These are phyloP conservation scores for Halcyon chelicuti DNA, from an alignment of 2,797 vertebrate species.

Conservation along the genomic window DNA sequence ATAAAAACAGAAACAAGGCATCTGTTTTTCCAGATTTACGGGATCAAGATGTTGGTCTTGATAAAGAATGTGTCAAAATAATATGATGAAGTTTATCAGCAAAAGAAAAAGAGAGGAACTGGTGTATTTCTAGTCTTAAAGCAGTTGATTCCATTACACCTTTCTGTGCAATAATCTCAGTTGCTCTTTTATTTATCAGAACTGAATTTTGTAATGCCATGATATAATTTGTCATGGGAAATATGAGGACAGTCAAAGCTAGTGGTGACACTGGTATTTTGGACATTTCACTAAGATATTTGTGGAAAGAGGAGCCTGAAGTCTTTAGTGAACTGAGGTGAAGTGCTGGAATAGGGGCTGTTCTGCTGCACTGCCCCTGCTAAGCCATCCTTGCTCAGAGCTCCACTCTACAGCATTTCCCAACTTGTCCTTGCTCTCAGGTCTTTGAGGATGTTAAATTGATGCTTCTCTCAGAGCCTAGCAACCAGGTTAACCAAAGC, in stretches of 20 bases:
- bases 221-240: background rate
- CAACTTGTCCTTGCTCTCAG: background rate
- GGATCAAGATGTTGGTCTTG: background rate
- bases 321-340: background rate
- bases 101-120: background rate
- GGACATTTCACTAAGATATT: background rate
- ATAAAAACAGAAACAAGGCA: background rate
- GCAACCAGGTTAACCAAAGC: background rate
- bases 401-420: background rate
- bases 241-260: background rate
- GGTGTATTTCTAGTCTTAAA: background rate
- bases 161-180: background rate
- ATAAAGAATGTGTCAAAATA: background rate
- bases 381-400: background rate
- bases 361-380: background rate
- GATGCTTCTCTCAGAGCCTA: background rate
- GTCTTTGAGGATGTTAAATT: background rate
- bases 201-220: background rate
- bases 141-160: background rate
- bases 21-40: background rate
- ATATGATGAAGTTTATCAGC: background rate
- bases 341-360: background rate
- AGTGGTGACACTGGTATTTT: background rate
- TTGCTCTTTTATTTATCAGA: background rate
- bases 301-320: background rate